Base-by-base conservation (phyloP, 2,888 invertebrate genomes). In the Nephrotoma appendiculata region DNA sequence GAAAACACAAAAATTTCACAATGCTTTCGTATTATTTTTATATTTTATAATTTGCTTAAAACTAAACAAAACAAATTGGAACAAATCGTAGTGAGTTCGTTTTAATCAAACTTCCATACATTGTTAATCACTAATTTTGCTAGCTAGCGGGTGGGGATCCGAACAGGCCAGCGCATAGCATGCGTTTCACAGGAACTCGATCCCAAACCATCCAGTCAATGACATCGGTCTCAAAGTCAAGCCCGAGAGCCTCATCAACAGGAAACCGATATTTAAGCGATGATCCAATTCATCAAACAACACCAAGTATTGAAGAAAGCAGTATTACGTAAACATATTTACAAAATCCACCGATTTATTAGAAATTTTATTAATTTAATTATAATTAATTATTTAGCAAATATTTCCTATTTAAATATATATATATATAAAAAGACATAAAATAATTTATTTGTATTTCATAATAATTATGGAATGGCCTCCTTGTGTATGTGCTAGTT, bases 181-280 rank as follows among this genome's bases (percentile, higher is more conserved):
- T 92, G 92, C 90, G 92, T 88, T 93, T 93, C 88, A 89, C 92
- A 19, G 91, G 90, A 43, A 91, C 91, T 11, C 90, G 92, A 86
- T 92, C 93, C 87, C 93, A 93, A 89, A 93, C 93, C 84, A 91
- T 92, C 89, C 92, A 92, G 89, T 93, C 93, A 88, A 92, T 93
- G 89, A 93, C 93, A 84, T 91, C 91, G 52, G 41, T 19, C 15
- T 86, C 87, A 57, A 52, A 83, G 41, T 87, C 87, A 83, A 87
- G 87, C 41, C 87, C 87, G 71, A 11, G 83, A 41, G 85, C 44
- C 42, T 85, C 44, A 19, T 85, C 57, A 48, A 71, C 44, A 48
- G 87, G 87, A 71, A 84, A 86, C 45, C 86, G 83, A 52, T 83
- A 85, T 43, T 43, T 86, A 52, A 87, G 86, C 43, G 87, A 86